Base-by-base conservation (phyloP, 1,140 invertebrate genomes). In the Ephestia elutella region DNA sequence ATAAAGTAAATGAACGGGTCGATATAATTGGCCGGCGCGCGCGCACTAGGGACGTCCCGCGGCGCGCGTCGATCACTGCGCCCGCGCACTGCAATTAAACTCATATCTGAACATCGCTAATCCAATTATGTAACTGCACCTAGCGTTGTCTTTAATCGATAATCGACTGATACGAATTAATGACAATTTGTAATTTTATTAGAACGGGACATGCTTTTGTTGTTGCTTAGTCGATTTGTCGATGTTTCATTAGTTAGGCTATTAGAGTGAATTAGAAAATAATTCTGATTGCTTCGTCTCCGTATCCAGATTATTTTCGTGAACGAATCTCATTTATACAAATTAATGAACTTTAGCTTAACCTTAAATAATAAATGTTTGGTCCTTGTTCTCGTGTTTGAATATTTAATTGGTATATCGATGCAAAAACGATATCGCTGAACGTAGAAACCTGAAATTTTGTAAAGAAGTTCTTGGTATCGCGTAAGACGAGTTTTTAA, bases 121-220 rank as follows among this genome's bases (percentile, higher is more conserved):
- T 87, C 82, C 75, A 86, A 87, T 87, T 85, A 87, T 67, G 67
- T 76, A 87, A 86, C 77, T 70, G 59, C 75, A 76, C 62, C 69
- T 70, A 73, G 66, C 61, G 58, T 78, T 82, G 78, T 82, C 71
- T 79, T 82, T 76, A 68, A 71, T 73, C 64, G 66, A 77, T 79
- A 73, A 77, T 71, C 69, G 63, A 73, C 59, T 63, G 68, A 70
- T 73, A 66, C 13, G 38, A 70, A 21, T 59, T 72, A 71, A 62
- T 68, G 59, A 71, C 63, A 59, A 65, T 58, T 59, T 54, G 50
- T 60, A 59, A 60, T 66, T 64, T 57, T 38, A 63, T 60, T 60
- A 60, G 35, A 65, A 73, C 68, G 64, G 61, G 38, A 44, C 13
- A 3, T 44, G 13, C 38, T 44, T 38, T 44, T 44, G 38, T 44